A percentile compares a stretch with the other conserved stretches of the same genome.
Conservation (phyloP, 2,888 invertebrate species). For the Pammene aurita region DNA sequence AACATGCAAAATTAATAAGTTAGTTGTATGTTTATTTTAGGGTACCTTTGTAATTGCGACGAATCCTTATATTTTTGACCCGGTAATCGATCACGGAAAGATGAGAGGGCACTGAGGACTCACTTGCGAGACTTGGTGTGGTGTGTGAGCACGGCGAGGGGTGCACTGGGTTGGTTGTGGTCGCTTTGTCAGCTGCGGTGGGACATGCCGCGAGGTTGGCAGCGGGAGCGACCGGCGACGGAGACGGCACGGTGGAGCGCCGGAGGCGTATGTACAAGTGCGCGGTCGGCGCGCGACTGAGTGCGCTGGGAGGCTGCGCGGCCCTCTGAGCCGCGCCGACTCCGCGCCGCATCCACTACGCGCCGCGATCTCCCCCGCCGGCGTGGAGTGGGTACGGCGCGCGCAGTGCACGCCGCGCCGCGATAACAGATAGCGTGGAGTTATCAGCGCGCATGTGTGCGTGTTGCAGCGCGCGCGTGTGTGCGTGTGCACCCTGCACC, state of each 20-base stretch:
- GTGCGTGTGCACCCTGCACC: constrained; percentile 3
- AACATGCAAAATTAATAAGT: neutral
- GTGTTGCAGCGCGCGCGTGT: constrained; percentile 4
- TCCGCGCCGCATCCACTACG: neutral
- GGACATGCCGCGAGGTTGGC: constrained; percentile 31
- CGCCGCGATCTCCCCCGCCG: neutral
- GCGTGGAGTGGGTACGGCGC: neutral
- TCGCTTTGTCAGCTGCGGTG: constrained; percentile 24
- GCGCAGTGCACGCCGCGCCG: constrained; percentile 19
- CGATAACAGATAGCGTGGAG: constrained; percentile 31
- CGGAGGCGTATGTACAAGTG: constrained; percentile 2
- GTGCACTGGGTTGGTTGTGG: neutral
- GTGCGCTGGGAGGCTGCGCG: constrained; percentile 34
- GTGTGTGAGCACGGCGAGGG: constrained; percentile 3
- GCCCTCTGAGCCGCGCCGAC: constrained; percentile 12
- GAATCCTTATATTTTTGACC: neutral
- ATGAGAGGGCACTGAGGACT: constrained; percentile 7
- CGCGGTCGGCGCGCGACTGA: constrained; percentile 37
- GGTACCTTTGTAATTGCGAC: neutral
- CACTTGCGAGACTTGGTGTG: constrained; percentile 6
- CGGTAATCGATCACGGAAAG: constrained; percentile 8
- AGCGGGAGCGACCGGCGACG: constrained; percentile 9
- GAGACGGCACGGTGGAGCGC: constrained; percentile 12
- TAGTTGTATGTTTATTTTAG: neutral
- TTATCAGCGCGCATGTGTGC: constrained; percentile 33